Evolutionary conservation across 30 jellyfish, hydroid and myxozoan genomes (phyloP).

Genomic region (Aurelia coerulea): DNA sequence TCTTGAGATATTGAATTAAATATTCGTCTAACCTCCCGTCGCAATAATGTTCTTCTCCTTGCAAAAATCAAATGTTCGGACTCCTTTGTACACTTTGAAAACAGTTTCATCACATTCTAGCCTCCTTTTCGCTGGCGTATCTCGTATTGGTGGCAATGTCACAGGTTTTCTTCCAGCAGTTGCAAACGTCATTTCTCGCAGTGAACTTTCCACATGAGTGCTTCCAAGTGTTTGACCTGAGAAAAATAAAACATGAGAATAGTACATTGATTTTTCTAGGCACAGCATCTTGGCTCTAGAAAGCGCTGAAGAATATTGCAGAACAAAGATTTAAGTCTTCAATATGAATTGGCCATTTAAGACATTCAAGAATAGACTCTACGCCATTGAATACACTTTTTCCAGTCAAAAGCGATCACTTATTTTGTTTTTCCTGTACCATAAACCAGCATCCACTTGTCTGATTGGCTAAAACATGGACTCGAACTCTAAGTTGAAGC

Average conservation of each 20-base stretch:
- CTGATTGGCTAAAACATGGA: too few relatives aligned
- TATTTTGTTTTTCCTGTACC: too few relatives aligned
- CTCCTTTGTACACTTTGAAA: constrained; percentile 89
- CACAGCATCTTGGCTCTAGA: too few relatives aligned
- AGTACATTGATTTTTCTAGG: not conserved
- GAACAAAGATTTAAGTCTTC: too few relatives aligned
- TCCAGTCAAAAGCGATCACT: too few relatives aligned
- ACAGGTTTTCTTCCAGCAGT: constrained; percentile 52
- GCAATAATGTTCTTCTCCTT: constrained; percentile 86
- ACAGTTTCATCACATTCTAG: constrained; percentile 90
- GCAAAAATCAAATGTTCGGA: constrained; percentile 88
- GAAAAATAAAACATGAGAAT: not conserved
- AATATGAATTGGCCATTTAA: too few relatives aligned
- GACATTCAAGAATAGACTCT: too few relatives aligned
- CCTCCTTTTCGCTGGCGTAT: constrained; percentile 67
- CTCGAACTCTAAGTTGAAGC: too few relatives aligned
- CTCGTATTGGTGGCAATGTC: constrained; percentile 60
- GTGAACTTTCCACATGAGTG: constrained; percentile 76
- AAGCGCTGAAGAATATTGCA: too few relatives aligned
- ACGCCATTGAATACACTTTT: too few relatives aligned
- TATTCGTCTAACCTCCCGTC: constrained; percentile 84
- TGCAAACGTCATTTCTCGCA: constrained; percentile 61
- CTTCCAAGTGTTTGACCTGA: constrained; percentile 91
- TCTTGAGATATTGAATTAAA: too few relatives aligned
- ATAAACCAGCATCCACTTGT: too few relatives aligned